Conservation (phyloP, 2,888 invertebrate genomes). For the Strigamia crassipes region DNA sequence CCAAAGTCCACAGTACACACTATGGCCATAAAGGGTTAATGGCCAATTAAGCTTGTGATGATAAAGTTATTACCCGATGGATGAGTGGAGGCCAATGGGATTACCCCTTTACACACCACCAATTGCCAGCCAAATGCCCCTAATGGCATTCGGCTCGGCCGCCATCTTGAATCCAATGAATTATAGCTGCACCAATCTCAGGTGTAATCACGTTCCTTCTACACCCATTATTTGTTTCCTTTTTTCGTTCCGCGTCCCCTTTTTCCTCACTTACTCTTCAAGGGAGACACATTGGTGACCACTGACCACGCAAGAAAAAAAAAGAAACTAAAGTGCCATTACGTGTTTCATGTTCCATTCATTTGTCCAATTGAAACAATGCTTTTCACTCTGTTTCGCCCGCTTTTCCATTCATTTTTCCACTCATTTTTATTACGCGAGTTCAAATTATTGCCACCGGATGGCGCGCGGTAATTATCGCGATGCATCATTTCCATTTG, state of each 20-base stretch:
- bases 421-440: no score
- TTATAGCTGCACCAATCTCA: conserved; percentile 26
- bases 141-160: neutral
- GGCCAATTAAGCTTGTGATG: conserved; percentile 36
- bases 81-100: conserved; percentile 36
- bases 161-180: conserved; percentile 17
- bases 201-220: conserved; percentile 22
- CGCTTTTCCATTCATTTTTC: neutral
- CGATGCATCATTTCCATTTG: no score
- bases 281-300: conserved; percentile 25
- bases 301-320: neutral
- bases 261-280: neutral
- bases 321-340: neutral
- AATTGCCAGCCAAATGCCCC: conserved; percentile 36
- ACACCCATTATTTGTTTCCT: conserved; percentile 24
- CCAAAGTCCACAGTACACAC: conserved; percentile 3
- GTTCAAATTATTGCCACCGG: no score
- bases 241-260: neutral
- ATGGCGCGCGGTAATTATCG: no score
- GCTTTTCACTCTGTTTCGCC: neutral
- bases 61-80: conserved; percentile 32
- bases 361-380: neutral
- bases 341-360: conserved; percentile 22
- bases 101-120: conserved; percentile 38
- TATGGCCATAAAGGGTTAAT: conserved; percentile 26